Evolutionary conservation across 2,888 invertebrate species (phyloP).

Genomic region (Caenorhabditis sinica): DNA sequence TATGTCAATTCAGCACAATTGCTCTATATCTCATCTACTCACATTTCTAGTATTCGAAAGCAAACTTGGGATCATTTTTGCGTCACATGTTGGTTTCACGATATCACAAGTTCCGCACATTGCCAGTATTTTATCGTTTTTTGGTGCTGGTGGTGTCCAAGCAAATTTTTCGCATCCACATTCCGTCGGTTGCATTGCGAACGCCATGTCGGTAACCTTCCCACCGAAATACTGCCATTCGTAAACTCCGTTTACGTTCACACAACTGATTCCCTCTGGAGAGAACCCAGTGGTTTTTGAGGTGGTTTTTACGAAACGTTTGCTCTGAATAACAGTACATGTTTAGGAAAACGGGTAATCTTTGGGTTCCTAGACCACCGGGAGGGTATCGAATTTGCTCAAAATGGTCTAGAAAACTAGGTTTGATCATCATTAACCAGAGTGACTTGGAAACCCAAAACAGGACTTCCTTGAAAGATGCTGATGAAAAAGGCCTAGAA

Average conservation of each 20-base stretch:
- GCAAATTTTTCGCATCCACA: not conserved
- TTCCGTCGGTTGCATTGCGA: slow-evolving; percentile 20
- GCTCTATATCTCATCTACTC: not conserved
- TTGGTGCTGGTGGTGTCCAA: not conserved
- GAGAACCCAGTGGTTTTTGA: not conserved
- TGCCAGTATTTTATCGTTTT: not conserved
- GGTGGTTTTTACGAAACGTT: not conserved
- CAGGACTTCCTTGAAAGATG: too few relatives aligned
- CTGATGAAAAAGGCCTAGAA: too few relatives aligned
- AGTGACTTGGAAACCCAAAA: too few relatives aligned
- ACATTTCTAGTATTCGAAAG: not conserved
- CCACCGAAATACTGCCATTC: slow-evolving; percentile 25
- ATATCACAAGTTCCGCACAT: slow-evolving; percentile 6
- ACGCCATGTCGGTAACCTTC: slow-evolving; percentile 10
- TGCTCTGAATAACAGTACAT: not conserved
- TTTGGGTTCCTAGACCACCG: too few relatives aligned
- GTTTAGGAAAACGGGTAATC: not conserved
- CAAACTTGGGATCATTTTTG: not conserved
- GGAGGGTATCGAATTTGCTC: too few relatives aligned
- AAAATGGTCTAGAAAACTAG: too few relatives aligned
- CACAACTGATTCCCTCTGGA: slow-evolving; percentile 14
- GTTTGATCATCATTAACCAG: too few relatives aligned
- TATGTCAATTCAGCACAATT: not conserved
- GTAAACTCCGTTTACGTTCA: slow-evolving; percentile 2
- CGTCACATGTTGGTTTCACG: not conserved